Evolutionary conservation across 2,888 invertebrate genomes (phyloP).

Genomic region (Fragum whitleyi): DNA sequence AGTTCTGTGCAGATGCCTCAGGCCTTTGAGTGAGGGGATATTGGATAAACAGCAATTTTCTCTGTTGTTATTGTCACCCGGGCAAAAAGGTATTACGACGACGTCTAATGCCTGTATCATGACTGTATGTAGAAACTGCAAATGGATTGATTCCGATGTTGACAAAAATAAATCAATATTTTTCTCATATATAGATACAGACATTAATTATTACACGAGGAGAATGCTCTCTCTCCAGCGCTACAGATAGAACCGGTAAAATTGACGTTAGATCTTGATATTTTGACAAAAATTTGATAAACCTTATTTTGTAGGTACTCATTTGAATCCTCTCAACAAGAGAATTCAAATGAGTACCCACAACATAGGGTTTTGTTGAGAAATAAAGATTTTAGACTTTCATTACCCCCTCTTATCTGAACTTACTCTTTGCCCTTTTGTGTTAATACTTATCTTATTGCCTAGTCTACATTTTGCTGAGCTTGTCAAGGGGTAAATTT

Average conservation of each 20-base stretch:
- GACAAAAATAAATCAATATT: neutral
- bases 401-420: no score
- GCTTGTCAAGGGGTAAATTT: no score
- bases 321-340: neutral
- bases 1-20: no score
- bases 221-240: neutral
- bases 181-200: conserved; percentile 2
- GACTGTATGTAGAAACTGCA: neutral
- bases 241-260: neutral
- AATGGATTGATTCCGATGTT: neutral
- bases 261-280: neutral
- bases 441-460: no score
- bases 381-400: no score
- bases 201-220: conserved; percentile 1
- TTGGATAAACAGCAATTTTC: neutral
- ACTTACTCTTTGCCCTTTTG: no score
- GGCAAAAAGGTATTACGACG: no score
- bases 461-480: no score
- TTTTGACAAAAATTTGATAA: neutral
- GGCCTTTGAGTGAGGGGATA: neutral
- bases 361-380: no score
- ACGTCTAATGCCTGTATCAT: no score
- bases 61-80: no score
- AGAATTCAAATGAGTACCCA: neutral
- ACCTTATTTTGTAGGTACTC: no score